These are phyloP conservation scores for Anguilla pacifica DNA, from an alignment of 2,797 vertebrate species.

Conservation along the genomic window DNA sequence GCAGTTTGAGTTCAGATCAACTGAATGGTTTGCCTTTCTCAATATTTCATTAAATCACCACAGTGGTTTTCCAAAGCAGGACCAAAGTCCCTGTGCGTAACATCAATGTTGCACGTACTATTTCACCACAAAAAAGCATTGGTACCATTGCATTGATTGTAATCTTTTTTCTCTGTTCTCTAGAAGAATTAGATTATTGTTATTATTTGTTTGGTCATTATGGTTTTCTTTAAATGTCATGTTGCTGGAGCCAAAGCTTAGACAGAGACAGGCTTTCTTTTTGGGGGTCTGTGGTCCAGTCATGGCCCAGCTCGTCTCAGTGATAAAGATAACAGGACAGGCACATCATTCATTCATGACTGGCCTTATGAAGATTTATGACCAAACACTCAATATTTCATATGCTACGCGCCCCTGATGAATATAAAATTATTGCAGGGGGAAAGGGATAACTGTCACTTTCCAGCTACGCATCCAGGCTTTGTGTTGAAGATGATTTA, in stretches of 20 bases:
- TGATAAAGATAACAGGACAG: neutral
- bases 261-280: neutral
- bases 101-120: neutral
- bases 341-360: slow-evolving; percentile 14
- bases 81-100: neutral
- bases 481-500: neutral
- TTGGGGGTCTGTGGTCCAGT: neutral
- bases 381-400: slow-evolving; percentile 11
- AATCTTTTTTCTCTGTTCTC: neutral
- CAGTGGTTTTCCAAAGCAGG: neutral
- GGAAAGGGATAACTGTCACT: neutral
- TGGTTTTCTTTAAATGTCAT: neutral
- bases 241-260: neutral
- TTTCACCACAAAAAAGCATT: neutral
- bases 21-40: neutral
- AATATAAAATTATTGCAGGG: neutral
- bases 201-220: neutral
- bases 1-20: neutral
- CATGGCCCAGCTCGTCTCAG: neutral
- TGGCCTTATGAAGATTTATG: slow-evolving; percentile 14
- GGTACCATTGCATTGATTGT: neutral
- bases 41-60: neutral
- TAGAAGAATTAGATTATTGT: neutral
- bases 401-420: neutral
- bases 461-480: neutral